Conservation (phyloP, 1,140 invertebrate species). For the Semibalanus balanoides region DNA sequence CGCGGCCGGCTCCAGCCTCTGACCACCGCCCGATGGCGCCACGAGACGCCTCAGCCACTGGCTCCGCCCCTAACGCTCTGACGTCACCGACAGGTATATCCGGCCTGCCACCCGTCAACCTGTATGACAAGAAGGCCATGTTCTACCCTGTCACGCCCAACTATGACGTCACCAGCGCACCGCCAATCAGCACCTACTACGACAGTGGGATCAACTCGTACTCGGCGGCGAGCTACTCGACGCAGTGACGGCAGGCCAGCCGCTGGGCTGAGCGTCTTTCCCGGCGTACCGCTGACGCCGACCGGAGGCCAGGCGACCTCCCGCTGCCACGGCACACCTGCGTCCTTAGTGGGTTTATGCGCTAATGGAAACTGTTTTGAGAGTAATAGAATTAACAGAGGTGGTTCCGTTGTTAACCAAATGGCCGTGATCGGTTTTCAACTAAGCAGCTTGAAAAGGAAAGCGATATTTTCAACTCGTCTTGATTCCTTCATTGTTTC, state of each 20-base stretch:
- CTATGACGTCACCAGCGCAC: background rate
- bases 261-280: background rate
- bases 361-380: too few relatives aligned
- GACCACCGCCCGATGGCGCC: too few relatives aligned
- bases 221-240: background rate
- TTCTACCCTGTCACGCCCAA: background rate
- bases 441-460: too few relatives aligned
- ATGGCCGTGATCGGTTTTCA: background rate
- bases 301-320: background rate
- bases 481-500: too few relatives aligned
- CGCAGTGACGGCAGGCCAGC: background rate
- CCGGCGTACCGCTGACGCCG: background rate
- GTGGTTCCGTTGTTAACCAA: background rate
- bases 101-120: background rate
- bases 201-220: background rate
- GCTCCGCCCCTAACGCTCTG: background rate
- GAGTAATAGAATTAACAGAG: too few relatives aligned
- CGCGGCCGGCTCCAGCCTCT: too few relatives aligned
- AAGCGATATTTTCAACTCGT: too few relatives aligned
- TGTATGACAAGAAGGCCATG: background rate
- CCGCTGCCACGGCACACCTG: background rate
- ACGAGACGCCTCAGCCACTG: background rate
- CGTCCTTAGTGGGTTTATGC: background rate
- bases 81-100: background rate
- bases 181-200: background rate